These are phyloP conservation scores for Balearica regulorum DNA, from an alignment of 2,797 vertebrate genomes.

Conservation along the genomic window DNA sequence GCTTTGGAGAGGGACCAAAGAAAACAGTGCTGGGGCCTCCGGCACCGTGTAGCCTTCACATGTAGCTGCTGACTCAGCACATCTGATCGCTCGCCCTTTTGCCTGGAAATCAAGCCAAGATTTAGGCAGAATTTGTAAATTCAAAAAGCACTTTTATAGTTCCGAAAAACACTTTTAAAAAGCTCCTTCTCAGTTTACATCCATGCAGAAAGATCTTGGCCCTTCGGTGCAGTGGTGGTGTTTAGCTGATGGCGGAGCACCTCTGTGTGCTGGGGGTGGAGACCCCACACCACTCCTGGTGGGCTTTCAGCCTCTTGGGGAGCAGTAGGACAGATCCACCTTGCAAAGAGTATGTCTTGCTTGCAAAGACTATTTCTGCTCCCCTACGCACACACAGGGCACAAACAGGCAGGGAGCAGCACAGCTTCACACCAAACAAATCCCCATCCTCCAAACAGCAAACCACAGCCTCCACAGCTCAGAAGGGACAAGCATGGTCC, in stretches of 20 bases:
- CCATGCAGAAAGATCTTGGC: not conserved
- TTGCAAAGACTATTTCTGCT: not conserved
- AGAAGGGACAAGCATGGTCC: not conserved
- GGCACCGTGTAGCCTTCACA: rapidly evolving
- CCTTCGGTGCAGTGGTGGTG: not conserved
- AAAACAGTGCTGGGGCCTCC: not conserved
- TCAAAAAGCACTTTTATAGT: not conserved
- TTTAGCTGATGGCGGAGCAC: not conserved
- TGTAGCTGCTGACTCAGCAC: not conserved
- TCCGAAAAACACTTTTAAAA: not conserved
- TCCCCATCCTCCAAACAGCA: not conserved
- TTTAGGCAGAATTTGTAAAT: not conserved
- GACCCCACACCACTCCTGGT: not conserved
- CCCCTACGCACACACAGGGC: not conserved
- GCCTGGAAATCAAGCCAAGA: not conserved
- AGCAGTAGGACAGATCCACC: not conserved
- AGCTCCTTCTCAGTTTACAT: not conserved
- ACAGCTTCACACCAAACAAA: not conserved
- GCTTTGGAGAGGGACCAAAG: not conserved
- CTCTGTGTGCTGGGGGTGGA: not conserved
- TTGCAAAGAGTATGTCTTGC: not conserved
- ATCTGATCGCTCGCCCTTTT: not conserved
- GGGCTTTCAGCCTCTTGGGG: not conserved
- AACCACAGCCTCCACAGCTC: not conserved
- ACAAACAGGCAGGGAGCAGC: not conserved